These are phyloP conservation scores for Hypselothyrea guttata DNA, from an alignment of 2,888 invertebrate species.

Conservation along the genomic window DNA sequence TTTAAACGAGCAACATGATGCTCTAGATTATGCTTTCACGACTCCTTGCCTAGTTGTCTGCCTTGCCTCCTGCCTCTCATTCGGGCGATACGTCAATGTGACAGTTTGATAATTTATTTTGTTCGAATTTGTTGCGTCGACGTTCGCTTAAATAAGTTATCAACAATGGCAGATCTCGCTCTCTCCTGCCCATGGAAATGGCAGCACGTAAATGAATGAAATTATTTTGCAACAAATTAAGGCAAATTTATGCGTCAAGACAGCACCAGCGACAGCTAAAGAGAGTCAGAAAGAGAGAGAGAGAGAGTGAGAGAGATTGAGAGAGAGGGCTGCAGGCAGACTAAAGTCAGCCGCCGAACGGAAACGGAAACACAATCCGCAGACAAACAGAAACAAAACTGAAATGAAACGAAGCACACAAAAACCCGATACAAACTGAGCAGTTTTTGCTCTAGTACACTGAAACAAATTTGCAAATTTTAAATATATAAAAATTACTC, in stretches of 20 bases:
- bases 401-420: constrained; percentile 33
- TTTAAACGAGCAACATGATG: constrained; percentile 79
- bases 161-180: constrained; percentile 60
- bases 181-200: constrained; percentile 69
- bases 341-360: constrained; percentile 25
- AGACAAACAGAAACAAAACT: constrained; percentile 24
- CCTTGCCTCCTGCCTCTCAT: constrained; percentile 3
- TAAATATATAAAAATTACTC: too few species aligned
- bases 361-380: constrained; percentile 44
- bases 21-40: constrained; percentile 76
- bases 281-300: not conserved
- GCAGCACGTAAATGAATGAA: constrained; percentile 79
- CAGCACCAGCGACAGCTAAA: constrained; percentile 27
- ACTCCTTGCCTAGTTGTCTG: constrained; percentile 28
- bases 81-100: constrained; percentile 73
- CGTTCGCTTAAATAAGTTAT: constrained; percentile 76
- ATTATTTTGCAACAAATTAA: constrained; percentile 79
- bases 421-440: constrained; percentile 32
- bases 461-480: not conserved
- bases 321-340: constrained; percentile 6
- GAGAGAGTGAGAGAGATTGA: not conserved
- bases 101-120: constrained; percentile 78
- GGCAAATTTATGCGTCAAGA: constrained; percentile 76
- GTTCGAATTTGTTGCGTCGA: constrained; percentile 68
- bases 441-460: constrained; percentile 32